phyloP scores from a whole-genome alignment of 2,888 invertebrate genomes.

The Cephus pygmeus region DNA sequence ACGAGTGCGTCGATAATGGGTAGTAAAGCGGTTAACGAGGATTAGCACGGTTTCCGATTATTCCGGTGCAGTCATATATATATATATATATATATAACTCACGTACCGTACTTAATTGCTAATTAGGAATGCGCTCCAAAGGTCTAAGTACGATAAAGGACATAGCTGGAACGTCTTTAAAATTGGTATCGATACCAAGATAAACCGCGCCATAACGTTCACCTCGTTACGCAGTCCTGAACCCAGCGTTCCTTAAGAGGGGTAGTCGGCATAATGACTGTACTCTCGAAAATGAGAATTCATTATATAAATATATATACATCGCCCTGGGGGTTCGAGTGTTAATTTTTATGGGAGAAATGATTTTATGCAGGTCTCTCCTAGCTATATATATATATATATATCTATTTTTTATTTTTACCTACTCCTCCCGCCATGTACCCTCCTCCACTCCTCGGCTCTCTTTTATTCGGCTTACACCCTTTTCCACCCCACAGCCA shows the following conservation, averaged over 20 bases:
- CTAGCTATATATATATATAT: neutral
- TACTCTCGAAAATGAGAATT: neutral
- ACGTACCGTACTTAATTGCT: neutral
- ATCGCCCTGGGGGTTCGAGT: neutral
- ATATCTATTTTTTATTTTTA: neutral
- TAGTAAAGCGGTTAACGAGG: constrained; percentile 42
- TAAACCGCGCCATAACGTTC: neutral
- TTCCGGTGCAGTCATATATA: neutral
- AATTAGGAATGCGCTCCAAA: neutral
- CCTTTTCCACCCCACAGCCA: constrained; percentile 7
- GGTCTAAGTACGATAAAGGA: neutral
- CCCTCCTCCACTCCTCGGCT: neutral
- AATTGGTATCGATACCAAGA: neutral
- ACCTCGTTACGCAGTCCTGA: neutral
- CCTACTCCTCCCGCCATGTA: neutral
- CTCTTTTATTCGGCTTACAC: neutral
- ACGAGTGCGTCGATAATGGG: constrained; percentile 33
- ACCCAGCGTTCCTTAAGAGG: neutral
- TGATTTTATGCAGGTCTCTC: neutral
- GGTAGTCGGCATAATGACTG: neutral
- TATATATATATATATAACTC: neutral
- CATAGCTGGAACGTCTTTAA: neutral
- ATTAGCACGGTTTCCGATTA: constrained; percentile 26
- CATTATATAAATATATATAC: neutral
- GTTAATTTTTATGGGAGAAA: neutral